phyloP scores from a whole-genome alignment of 2,113 vertebrate genomes.

The Collichthys lucidus region DNA sequence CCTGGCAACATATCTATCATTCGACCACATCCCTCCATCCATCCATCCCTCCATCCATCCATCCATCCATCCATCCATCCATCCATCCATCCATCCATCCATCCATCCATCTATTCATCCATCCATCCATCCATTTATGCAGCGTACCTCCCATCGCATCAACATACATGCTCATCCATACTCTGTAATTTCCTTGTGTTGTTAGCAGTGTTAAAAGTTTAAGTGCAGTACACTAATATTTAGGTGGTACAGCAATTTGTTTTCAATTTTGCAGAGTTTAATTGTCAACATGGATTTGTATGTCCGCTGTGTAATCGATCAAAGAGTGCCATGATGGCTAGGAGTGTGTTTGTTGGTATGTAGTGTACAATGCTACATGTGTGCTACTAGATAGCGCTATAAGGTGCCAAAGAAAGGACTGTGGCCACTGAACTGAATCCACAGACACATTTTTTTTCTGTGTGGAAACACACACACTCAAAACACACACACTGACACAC shows the following conservation, averaged over 20 bases:
- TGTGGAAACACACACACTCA: not conserved
- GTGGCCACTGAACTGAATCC: slow-evolving; percentile 24
- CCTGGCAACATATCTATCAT: slow-evolving; percentile 66
- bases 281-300: not conserved
- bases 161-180: slow-evolving; percentile 10
- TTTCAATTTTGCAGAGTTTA: not conserved
- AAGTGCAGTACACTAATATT: not conserved
- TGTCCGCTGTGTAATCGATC: not conserved
- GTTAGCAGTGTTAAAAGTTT: not conserved
- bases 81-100: slow-evolving; percentile 23
- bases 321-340: not conserved
- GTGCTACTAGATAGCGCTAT: slow-evolving; percentile 56
- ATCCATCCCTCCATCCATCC: slow-evolving; percentile 21
- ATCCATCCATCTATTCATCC: slow-evolving; percentile 18
- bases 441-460: slow-evolving; percentile 24
- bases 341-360: slow-evolving; percentile 33
- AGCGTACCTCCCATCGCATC: slow-evolving; percentile 22
- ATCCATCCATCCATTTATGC: slow-evolving; percentile 5
- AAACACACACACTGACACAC: slow-evolving; percentile 9
- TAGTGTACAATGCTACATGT: slow-evolving; percentile 41
- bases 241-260: no score
- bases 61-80: slow-evolving; percentile 19
- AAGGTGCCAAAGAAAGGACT: slow-evolving; percentile 19
- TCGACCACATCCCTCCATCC: slow-evolving; percentile 35
- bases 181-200: not conserved